Percentiles rank a stretch among this genome's conserved stretches.
Evolutionary conservation across 2,113 vertebrate genomes (phyloP).

Genomic region (Chlamydotis undulata): DNA sequence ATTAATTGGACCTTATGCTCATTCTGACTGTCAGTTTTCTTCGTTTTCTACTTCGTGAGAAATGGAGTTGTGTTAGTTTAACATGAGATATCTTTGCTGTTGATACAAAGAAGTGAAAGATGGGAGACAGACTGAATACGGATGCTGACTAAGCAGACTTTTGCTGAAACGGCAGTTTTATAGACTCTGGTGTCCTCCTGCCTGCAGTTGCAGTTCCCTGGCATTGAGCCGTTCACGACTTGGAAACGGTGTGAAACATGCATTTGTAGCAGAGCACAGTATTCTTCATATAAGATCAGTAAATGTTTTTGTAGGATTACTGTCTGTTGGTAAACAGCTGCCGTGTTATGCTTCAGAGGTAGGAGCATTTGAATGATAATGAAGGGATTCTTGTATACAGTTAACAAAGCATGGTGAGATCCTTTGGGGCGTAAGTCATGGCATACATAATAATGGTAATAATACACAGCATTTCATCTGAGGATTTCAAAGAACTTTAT

Average conservation of each 20-base stretch:
- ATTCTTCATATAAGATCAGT: neutral
- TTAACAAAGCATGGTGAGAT: neutral
- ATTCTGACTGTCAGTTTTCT: neutral
- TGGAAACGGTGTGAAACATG: neutral
- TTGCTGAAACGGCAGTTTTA: neutral
- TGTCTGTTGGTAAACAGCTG: neutral
- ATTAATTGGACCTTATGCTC: neutral
- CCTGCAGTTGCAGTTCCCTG: neutral
- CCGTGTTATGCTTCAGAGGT: neutral
- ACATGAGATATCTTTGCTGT: neutral
- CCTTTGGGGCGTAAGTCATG: neutral
- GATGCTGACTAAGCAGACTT: neutral
- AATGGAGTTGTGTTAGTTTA: neutral
- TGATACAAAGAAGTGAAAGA: neutral
- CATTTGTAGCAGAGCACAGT: neutral
- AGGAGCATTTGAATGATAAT: neutral
- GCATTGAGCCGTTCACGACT: neutral
- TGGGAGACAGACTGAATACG: neutral
- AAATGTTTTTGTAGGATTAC: constrained; percentile 1
- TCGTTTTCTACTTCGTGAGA: neutral
- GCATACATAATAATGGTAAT: neutral
- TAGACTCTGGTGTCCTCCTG: neutral
- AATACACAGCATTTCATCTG: neutral
- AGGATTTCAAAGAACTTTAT: neutral
- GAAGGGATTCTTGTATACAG: neutral